Evolutionary conservation across 2,888 invertebrate genomes (phyloP), one percentile per base, ranked within the genome.

Genomic region (Aricia artaxerxes): DNA sequence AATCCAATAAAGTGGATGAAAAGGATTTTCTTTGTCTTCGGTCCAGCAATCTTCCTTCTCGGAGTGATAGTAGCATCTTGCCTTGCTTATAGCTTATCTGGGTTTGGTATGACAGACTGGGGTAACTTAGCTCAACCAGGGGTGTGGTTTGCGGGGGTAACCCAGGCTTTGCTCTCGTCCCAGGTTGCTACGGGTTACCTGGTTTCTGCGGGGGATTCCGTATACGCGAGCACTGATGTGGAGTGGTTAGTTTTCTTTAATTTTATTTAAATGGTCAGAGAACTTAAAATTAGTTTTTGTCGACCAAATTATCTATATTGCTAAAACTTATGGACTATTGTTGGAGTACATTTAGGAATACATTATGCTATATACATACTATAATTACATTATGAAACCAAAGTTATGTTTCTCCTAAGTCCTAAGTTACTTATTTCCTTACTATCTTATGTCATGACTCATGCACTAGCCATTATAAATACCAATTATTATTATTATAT

Each of bases 171-270:
- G 13, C 81, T 92, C 81, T 87, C 92, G 0, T 84, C 89, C 0
- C 93, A 94, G 79, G 82, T 91, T 1, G 89, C 92, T 77, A 91
- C 92, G 0, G 94, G 94, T 0, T 94, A 85, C 82, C 84, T 94
- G 0, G 87, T 91, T 80, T 87, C 89, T 1, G 86, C 90, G 2
- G 92, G 91, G 0, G 92, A 91, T 79, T 85, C 89, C 2, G 80
- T 93, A 4, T 94, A 93, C 82, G 84, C 88, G 0, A 87, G 82
- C 80, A 89, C 88, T 0, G 89, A 92, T 82, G 89, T 92, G 9
- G 87, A 90, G 81, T 91, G 92, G 94, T 93, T 86, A 87, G 78
- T 31, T 44, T 7, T 53, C 53, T 6, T 44, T 9, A 44, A 0
- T 44, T 53, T 38, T 53, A 44, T 72, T 69, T 3, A 44, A 44